These are phyloP conservation scores for Cotesia glomerata DNA, from an alignment of 1,140 invertebrate species.

Conservation along the genomic window DNA sequence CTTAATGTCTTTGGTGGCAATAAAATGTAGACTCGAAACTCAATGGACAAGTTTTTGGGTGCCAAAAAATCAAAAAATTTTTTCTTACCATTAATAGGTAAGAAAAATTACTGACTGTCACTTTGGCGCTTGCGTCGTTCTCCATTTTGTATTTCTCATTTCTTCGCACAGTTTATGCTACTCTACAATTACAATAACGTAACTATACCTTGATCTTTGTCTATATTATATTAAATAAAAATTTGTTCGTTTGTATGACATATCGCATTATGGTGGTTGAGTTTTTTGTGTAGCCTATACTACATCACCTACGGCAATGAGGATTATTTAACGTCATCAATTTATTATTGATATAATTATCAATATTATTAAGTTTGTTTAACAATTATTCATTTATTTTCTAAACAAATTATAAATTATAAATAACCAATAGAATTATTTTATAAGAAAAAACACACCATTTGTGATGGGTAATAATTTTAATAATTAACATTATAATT, in stretches of 20 bases:
- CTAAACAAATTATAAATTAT: neutral
- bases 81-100: no score
- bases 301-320: neutral
- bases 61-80: no score
- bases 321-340: neutral
- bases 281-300: neutral
- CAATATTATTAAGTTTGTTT: neutral
- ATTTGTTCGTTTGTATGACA: neutral
- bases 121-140: neutral
- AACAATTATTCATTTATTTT: neutral
- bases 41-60: neutral
- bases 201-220: neutral
- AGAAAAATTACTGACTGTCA: neutral
- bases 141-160: neutral
- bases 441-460: neutral
- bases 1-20: neutral
- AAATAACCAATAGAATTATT: neutral
- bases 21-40: neutral
- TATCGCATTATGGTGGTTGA: neutral
- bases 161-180: neutral
- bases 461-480: neutral
- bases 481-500: conserved; percentile 34
- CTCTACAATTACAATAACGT: neutral
- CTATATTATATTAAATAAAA: neutral
- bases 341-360: no score